Conservation (phyloP, 2,113 vertebrate genomes). For the Psittacara wagleri region DNA sequence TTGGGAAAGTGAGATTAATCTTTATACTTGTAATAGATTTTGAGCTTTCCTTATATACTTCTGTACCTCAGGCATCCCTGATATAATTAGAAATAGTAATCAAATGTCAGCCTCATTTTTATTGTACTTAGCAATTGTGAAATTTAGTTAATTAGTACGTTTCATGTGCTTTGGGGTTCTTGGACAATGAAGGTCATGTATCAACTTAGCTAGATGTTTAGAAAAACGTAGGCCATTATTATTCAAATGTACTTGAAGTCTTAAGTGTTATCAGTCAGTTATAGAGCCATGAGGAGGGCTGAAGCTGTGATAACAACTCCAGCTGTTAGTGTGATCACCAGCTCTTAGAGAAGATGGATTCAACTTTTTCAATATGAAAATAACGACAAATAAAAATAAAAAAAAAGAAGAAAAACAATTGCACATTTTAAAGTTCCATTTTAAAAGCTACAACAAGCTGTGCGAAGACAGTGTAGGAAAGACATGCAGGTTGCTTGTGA, state of each 20-base stretch:
- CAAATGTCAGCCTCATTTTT: not conserved
- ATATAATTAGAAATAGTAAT: conserved; percentile 58
- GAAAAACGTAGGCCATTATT: conserved; percentile 12
- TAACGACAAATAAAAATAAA: not conserved
- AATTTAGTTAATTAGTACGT: conserved; percentile 32
- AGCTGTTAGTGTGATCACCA: not conserved
- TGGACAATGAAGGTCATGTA: conserved; percentile 26
- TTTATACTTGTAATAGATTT: conserved; percentile 45
- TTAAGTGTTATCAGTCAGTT: not conserved
- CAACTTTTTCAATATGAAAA: not conserved
- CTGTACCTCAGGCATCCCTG: conserved; percentile 13
- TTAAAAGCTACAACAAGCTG: not conserved
- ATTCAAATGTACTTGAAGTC: conserved; percentile 13
- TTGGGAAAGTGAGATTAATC: conserved; percentile 55
- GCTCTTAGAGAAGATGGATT: not conserved
- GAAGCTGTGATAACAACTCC: not conserved
- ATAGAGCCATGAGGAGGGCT: not conserved
- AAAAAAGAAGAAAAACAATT: not conserved
- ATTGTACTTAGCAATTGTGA: conserved; percentile 13
- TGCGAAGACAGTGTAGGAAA: not conserved
- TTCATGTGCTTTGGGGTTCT: not conserved
- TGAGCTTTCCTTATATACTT: not conserved
- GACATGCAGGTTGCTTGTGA: not conserved
- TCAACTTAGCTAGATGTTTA: not conserved
- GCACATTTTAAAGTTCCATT: not conserved